phyloP scores from a whole-genome alignment of 1,140 invertebrate genomes.

The Argopecten irradians region DNA sequence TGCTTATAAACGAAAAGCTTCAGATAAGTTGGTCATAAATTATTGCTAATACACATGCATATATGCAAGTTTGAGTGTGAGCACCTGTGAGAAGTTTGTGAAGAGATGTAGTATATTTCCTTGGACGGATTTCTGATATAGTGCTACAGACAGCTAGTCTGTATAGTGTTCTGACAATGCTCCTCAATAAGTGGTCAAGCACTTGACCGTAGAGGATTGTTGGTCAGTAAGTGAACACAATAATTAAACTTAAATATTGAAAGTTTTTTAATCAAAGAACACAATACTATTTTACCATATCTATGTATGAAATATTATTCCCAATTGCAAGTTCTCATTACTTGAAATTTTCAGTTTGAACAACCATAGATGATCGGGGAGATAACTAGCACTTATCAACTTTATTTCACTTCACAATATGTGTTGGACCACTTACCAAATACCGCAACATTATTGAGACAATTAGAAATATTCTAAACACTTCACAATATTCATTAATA shows the following conservation, averaged over 20 bases:
- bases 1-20: conserved; percentile 13
- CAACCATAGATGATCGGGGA: not conserved
- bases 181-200: not conserved
- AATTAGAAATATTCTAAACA: not conserved
- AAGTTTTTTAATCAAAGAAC: not conserved
- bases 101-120: not conserved
- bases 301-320: not conserved
- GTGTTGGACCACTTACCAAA: not conserved
- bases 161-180: conserved; percentile 15
- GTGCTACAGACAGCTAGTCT: not conserved
- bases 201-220: not conserved
- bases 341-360: too few species aligned
- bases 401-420: not conserved
- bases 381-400: not conserved
- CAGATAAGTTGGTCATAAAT: not conserved
- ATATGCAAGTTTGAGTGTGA: not conserved
- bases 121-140: conserved; percentile 21
- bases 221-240: not conserved
- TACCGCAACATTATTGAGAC: not conserved
- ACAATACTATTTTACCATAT: not conserved
- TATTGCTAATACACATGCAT: not conserved
- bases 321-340: not conserved
- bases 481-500: not conserved
- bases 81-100: not conserved
- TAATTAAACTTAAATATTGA: not conserved